Evolutionary conservation across 92 coral and sea anemone species (phyloP).

Genomic region (Montipora capitata): DNA sequence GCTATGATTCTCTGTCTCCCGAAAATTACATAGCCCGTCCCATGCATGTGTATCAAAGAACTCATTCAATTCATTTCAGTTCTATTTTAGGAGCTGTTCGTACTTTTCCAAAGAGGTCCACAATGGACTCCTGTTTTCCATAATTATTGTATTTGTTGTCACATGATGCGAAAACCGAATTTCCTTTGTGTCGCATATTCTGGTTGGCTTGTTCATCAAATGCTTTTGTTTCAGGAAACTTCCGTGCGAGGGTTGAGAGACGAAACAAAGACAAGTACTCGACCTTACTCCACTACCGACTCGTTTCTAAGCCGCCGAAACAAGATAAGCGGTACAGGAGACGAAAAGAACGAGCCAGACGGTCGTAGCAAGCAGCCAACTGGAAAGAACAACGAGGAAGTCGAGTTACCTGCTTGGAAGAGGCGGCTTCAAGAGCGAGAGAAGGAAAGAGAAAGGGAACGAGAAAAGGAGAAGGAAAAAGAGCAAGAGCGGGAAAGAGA

Average conservation of each 20-base stretch:
- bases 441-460: conserved; percentile 76
- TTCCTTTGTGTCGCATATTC: not conserved
- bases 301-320: conserved; percentile 56
- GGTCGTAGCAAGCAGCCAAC: conserved; percentile 63
- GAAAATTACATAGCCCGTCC: too few species aligned
- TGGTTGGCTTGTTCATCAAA: not conserved
- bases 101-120: too few species aligned
- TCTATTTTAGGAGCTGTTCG: too few species aligned
- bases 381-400: conserved; percentile 89
- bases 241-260: conserved; percentile 22
- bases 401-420: conserved; percentile 83
- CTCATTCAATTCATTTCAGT: too few species aligned
- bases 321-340: conserved; percentile 55
- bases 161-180: not conserved
- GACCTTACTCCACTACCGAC: conserved; percentile 50
- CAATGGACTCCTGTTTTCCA: too few species aligned
- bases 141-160: not conserved
- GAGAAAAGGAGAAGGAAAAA: conserved; percentile 68
- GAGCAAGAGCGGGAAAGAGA: conserved; percentile 84
- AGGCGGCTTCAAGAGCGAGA: conserved; percentile 85
- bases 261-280: conserved; percentile 50
- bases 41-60: too few species aligned
- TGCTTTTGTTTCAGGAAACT: conserved; percentile 26
- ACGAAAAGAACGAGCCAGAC: conserved; percentile 78
- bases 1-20: too few species aligned